Evolutionary conservation across 2,888 invertebrate species (phyloP).

Genomic region (Allygus modestus): DNA sequence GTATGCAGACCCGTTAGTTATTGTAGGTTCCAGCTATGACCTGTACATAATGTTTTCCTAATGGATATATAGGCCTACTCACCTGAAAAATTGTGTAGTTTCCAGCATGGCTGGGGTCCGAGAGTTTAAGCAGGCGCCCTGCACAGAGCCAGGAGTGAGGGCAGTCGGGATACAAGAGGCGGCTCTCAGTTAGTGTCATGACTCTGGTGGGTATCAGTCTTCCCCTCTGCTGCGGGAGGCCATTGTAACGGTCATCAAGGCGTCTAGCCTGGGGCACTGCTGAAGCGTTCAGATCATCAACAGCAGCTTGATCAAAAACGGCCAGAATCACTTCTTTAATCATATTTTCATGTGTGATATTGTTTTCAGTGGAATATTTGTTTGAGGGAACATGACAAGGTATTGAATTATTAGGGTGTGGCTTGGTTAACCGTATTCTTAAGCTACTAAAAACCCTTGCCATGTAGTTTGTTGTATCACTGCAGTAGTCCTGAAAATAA

Average conservation of each 20-base stretch:
- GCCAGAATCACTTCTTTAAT: constrained; percentile 73
- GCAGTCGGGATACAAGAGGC: constrained; percentile 88
- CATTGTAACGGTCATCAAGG: constrained; percentile 81
- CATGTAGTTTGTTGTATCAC: constrained; percentile 64
- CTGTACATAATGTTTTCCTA: too few relatives aligned
- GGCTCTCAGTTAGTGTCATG: constrained; percentile 90
- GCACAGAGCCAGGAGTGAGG: constrained; percentile 97
- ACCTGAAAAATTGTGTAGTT: constrained; percentile 90
- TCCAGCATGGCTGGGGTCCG: constrained; percentile 86
- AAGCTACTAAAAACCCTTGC: neutral
- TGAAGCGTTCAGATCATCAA: constrained; percentile 75
- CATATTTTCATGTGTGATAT: constrained; percentile 69
- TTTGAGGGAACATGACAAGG: neutral
- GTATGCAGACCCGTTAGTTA: too few relatives aligned
- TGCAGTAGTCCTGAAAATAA: neutral
- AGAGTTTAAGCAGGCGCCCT: constrained; percentile 91
- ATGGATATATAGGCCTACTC: too few relatives aligned
- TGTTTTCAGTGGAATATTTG: neutral
- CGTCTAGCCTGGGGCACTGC: constrained; percentile 82
- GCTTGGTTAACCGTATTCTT: neutral
- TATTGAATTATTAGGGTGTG: neutral
- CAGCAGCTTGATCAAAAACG: constrained; percentile 71
- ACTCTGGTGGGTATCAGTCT: constrained; percentile 82
- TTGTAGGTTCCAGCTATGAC: too few relatives aligned
- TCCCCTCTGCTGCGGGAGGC: constrained; percentile 74